Base-by-base conservation (phyloP, 2,113 vertebrate species). In the Chascanopsetta lugubris region DNA sequence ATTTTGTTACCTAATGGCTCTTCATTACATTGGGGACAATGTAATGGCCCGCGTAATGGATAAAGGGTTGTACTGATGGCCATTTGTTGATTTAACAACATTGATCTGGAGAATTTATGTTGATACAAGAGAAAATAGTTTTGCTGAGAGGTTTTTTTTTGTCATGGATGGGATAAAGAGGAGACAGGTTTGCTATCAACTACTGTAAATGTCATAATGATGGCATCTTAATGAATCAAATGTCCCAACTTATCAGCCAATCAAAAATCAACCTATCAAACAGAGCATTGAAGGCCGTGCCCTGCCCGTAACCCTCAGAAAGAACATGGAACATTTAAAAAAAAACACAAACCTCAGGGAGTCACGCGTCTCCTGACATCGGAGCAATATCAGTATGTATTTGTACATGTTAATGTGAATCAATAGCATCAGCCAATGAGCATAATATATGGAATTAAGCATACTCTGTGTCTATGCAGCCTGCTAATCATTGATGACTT, bases 11-110 rank as follows among this genome's bases (percentile, higher is more conserved):
- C 74, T 87, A 84, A 82, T 85, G 86, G 83, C 86, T 84, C 84
- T 76, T 86, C 77, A 43, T n/a, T n/a, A n/a, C n/a, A n/a, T n/a
- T 69, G 32, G 85, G 84, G 89, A 87, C 82, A 66, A 65, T 73
- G 80, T 88, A 90, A 89, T 88, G 87, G 89, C 81, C 57, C 72
- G 49, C 78, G 80, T 89, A 90, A 87, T 88, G 84, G 86, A 86
- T 85, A 73, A 84, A 85, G 72, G 72, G 82, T 84, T 74, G 80
- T 73, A 81, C 80, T 79, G 82, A 88, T 85, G 83, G 75, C 57
- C 77, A 86, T 86, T 78, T 90, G 86, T 85, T 84, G 84, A 82
- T 77, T 82, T 87, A 79, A 87, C 61, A 65, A 57, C 65, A 87
- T 85, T 61, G 86, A 88, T 79, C 32, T 51, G 42, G 42, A 61